A percentile compares a stretch with the other conserved stretches of the same genome.
Conservation (phyloP, 2,888 invertebrate genomes). For the Chironomus riparius region DNA sequence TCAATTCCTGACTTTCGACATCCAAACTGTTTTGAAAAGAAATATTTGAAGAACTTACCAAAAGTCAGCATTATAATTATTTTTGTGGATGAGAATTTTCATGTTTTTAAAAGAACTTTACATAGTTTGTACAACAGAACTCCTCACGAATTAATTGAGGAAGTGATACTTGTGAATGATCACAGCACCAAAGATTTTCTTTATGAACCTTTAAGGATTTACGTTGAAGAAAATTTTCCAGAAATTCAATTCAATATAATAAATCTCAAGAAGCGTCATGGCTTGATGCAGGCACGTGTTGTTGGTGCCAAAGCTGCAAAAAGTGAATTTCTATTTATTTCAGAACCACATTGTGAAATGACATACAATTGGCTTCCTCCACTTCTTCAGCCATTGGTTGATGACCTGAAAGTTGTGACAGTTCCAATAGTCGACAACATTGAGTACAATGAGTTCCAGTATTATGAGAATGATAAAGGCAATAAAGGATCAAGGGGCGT, state of each 20-base stretch:
- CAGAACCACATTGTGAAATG: constrained; percentile 17
- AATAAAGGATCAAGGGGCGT: constrained; percentile 1
- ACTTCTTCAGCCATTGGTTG: neutral
- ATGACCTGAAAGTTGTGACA: constrained; percentile 33
- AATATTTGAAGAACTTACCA: neutral
- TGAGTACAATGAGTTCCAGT: neutral
- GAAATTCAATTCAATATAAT: neutral
- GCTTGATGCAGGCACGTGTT: neutral
- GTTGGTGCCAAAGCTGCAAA: neutral
- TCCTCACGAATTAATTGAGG: constrained; percentile 7
- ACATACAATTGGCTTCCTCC: constrained; percentile 16
- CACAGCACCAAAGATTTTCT: neutral
- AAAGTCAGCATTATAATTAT: constrained; percentile 11
- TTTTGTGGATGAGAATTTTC: constrained; percentile 1
- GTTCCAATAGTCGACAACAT: constrained; percentile 30
- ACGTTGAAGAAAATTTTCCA: neutral
- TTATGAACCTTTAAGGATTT: neutral
- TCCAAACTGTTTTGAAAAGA: neutral
- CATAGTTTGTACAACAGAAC: constrained; percentile 12
- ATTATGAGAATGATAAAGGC: neutral
- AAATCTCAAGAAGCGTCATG: neutral
- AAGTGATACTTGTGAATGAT: constrained; percentile 24
- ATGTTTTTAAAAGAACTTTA: neutral
- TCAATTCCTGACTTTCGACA: constrained; percentile 16
- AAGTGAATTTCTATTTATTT: neutral